phyloP scores from a whole-genome alignment of 2,888 invertebrate species.

The Sthenelais limicola region DNA sequence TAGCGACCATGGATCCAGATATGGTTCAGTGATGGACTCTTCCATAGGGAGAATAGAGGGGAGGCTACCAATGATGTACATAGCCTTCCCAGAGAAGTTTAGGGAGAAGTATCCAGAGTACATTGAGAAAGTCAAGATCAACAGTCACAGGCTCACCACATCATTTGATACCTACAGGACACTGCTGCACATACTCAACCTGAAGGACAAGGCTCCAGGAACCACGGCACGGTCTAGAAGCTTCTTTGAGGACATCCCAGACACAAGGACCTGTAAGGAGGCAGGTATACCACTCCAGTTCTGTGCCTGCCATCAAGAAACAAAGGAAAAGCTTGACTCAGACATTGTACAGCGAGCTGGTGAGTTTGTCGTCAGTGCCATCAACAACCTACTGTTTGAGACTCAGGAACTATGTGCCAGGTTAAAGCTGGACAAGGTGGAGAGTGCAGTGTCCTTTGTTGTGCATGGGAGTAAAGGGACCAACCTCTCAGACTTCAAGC shows the following conservation, averaged over 20 bases:
- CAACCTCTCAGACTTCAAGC: too few species aligned
- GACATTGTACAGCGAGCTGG: background rate
- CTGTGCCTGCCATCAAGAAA: background rate
- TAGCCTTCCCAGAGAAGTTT: background rate
- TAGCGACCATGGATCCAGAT: constrained; percentile 9
- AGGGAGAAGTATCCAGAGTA: background rate
- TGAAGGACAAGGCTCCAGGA: background rate
- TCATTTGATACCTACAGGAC: background rate
- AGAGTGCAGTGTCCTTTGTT: background rate
- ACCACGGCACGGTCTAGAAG: background rate
- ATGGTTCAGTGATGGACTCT: background rate
- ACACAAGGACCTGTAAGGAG: background rate
- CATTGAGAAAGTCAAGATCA: background rate
- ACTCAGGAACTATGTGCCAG: background rate
- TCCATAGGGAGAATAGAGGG: constrained; percentile 11
- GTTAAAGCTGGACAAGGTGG: background rate
- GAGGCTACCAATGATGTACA: constrained; percentile 5
- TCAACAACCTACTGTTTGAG: background rate
- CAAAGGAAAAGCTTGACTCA: background rate
- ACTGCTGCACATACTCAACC: background rate
- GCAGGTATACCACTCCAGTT: constrained; percentile 3
- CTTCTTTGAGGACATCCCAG: background rate
- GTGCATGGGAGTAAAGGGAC: too few species aligned
- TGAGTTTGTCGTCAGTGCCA: background rate
- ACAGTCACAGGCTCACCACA: background rate